Percentiles rank a stretch among this genome's conserved stretches.
Conservation (phyloP, 2,888 invertebrate genomes). For the Alloplasta piceator region DNA sequence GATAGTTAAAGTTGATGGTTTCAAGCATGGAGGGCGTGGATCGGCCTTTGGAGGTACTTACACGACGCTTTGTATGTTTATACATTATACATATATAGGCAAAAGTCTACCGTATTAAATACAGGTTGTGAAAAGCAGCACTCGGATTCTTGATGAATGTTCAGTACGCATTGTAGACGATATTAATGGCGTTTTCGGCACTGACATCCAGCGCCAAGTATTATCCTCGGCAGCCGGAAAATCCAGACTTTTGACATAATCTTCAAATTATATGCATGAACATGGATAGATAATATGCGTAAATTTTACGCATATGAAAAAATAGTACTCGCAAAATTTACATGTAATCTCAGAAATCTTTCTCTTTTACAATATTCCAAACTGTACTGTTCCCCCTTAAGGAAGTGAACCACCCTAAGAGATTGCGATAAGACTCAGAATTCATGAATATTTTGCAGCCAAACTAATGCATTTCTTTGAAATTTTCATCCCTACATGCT, state of each 20-base stretch:
- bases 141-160: background rate
- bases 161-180: conserved; percentile 14
- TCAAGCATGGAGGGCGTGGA: background rate
- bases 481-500: no score
- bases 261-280: background rate
- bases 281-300: background rate
- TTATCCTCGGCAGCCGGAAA: background rate
- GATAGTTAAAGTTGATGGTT: conserved; percentile 29
- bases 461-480: no score
- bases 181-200: conserved; percentile 47
- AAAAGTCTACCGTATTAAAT: background rate
- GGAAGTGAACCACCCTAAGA: no score
- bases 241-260: background rate
- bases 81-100: no score
- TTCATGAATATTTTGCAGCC: no score
- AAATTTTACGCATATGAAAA: background rate
- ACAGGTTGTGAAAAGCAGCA: conserved; percentile 15
- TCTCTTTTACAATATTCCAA: no score
- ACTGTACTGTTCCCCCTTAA: no score
- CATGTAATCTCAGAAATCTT: no score
- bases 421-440: no score
- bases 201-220: conserved; percentile 35
- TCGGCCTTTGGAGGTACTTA: conserved; percentile 34
- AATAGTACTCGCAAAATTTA: no score
- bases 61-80: conserved; percentile 22